Conservation (phyloP, 2,113 vertebrate genomes). For the Limnothrissa miodon region DNA sequence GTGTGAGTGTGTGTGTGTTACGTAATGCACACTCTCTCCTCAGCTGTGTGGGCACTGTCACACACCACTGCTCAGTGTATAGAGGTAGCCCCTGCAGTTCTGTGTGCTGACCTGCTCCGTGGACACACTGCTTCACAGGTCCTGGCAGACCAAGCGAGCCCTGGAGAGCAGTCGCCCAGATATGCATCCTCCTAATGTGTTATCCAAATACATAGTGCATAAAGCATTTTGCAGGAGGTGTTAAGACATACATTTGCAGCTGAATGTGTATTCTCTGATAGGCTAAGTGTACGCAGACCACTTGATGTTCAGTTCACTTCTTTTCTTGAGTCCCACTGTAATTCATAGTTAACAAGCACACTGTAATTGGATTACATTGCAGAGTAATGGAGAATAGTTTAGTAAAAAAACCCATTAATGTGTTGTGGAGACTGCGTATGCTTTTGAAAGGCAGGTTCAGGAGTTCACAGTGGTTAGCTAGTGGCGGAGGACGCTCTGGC, state of each 20-base stretch:
- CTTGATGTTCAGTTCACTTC: not conserved
- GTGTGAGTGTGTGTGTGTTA: constrained; percentile 57
- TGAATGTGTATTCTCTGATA: not conserved
- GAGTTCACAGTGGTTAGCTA: constrained; percentile 54
- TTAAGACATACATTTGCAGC: not conserved
- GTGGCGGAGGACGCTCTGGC: constrained; percentile 57
- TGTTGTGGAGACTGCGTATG: not conserved
- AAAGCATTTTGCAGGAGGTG: not conserved
- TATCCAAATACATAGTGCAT: not conserved
- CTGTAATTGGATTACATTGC: too few relatives aligned
- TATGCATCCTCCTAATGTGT: not conserved
- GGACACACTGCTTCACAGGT: not conserved
- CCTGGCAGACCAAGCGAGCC: not conserved
- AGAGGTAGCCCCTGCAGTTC: not conserved
- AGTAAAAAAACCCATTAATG: too few relatives aligned
- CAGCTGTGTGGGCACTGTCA: not conserved
- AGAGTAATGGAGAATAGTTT: too few relatives aligned
- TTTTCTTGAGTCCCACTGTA: too few relatives aligned
- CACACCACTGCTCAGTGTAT: not conserved
- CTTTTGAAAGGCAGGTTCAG: constrained; percentile 49
- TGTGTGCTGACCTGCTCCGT: too few relatives aligned
- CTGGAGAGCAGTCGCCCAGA: not conserved
- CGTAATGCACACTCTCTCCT: not conserved
- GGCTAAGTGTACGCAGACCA: too few relatives aligned
- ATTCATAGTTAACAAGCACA: too few relatives aligned